Base-by-base conservation (phyloP, 23 tunicate genomes). In the Halocynthia roretzi region DNA sequence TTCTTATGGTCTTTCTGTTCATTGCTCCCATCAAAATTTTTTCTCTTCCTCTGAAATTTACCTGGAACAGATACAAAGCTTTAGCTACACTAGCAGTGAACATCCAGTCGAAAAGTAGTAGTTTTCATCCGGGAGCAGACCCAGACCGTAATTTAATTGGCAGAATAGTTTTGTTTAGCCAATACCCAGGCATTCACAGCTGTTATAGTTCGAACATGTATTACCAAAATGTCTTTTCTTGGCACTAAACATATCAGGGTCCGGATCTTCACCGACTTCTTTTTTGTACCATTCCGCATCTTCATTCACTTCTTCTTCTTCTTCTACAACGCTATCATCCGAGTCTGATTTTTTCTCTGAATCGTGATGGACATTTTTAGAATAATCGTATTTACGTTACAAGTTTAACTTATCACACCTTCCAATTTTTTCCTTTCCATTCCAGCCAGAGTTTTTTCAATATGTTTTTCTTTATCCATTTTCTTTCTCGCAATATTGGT, bases 401-500 rank as follows among this genome's bases (percentile, higher is more conserved):
- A 31, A 31, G 44, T 31, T 31, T 31, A 31, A 31, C 44, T 0
- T 31, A 0, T 31, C 44, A 31, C 44, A 31, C 44, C 44, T 31
- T 31, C 44, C 44, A 31, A 31, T 31, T 31, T 20, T 15, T 65
- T 65, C 19, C 78, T 62, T 56, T 74, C 56, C 78, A 74, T 74
- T 22, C 78, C 78, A 8, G 62, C 62, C 10, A 80, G 18, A 7
- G 76, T 51, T 19, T 72, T 51, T 51, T 62, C 22, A 55, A 73
- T 86, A 23, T 58, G 55, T 20, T 53, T n/a, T 83, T 83, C 95
- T 71, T 82, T 87, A 51, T 71, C 77, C 71, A 58, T 20, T 20
- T 78, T 44, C 71, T 85, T 85, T 76, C 66, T 81, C 60, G 83
- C 87, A 14, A 88, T 70, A 67, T 88, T 88, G 49, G 63, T 70